A percentile compares a stretch with the other conserved stretches of the same genome.
phyloP scores from a whole-genome alignment of 1,140 invertebrate genomes.

The Probaryconus sp. region DNA sequence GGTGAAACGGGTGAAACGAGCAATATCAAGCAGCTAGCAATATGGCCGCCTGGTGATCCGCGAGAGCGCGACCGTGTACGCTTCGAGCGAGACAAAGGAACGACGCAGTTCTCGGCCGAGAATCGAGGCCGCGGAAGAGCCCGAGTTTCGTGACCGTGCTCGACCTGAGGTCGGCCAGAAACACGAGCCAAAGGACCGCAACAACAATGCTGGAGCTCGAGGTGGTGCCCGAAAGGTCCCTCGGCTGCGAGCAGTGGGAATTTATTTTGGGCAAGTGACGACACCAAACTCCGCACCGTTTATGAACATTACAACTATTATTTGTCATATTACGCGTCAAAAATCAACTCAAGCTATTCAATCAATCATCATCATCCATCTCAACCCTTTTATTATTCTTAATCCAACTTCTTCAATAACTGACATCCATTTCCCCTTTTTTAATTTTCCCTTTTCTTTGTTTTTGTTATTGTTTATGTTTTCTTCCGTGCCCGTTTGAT shows the following conservation, averaged over 20 bases:
- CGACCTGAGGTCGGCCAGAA: conserved; percentile 36
- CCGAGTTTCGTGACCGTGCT: conserved; percentile 44
- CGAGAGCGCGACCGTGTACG: conserved; percentile 59
- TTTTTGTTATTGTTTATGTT: too few relatives aligned
- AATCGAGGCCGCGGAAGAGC: conserved; percentile 63
- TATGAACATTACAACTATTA: conserved; percentile 33
- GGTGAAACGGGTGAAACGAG: too few relatives aligned
- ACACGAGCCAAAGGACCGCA: conserved; percentile 51
- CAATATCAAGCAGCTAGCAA: too few relatives aligned
- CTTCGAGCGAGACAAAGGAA: conserved; percentile 72
- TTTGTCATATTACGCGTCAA: conserved; percentile 59
- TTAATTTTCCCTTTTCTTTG: too few relatives aligned
- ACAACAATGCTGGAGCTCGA: conserved; percentile 97
- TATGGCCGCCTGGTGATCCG: conserved; percentile 75
- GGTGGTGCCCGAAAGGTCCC: conserved; percentile 95
- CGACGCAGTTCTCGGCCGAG: conserved; percentile 72
- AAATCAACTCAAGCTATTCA: too few relatives aligned
- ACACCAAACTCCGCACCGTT: conserved; percentile 43
- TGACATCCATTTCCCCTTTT: too few relatives aligned
- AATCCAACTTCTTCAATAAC: too few relatives aligned
- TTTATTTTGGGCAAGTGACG: conserved; percentile 93
- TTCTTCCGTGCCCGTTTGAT: too few relatives aligned
- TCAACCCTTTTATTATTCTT: too few relatives aligned
- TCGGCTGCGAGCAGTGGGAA: conserved; percentile 98
- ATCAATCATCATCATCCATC: too few relatives aligned